Conservation (phyloP, 2,797 vertebrate species). For the Fratercula arctica region DNA sequence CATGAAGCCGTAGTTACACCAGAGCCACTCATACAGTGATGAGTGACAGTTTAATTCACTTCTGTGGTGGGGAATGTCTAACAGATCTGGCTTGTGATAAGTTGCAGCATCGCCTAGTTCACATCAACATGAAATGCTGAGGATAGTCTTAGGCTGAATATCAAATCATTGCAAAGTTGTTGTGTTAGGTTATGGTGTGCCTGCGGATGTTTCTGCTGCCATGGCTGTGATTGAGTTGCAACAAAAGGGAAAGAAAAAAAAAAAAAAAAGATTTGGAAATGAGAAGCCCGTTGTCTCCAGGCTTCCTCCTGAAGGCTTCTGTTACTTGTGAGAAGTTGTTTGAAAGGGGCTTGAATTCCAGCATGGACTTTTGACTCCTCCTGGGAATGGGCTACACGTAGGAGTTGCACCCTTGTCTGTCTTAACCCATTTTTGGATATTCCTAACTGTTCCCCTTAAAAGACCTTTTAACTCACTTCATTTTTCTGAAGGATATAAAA, state of each 20-base stretch:
- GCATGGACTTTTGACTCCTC: neutral
- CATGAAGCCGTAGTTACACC: neutral
- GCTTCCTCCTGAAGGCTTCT: neutral
- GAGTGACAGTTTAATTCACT: slow-evolving; percentile 62
- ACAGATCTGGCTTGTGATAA: slow-evolving; percentile 16
- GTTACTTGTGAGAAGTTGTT: neutral
- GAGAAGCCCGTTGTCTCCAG: neutral
- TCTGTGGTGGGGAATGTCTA: slow-evolving; percentile 28
- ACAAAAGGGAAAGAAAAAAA: neutral
- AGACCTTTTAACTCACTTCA: neutral
- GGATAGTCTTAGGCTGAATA: slow-evolving; percentile 7
- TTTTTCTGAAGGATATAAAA: neutral
- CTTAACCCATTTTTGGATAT: neutral
- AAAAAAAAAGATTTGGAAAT: neutral
- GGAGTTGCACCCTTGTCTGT: neutral
- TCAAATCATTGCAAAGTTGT: neutral
- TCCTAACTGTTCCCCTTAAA: slow-evolving; percentile 9
- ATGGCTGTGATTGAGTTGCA: neutral
- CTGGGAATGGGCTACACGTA: neutral
- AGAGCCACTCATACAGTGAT: neutral
- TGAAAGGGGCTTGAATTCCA: neutral
- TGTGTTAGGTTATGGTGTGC: neutral
- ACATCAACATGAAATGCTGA: neutral
- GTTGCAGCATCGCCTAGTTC: neutral
- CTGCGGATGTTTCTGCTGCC: neutral